These are phyloP conservation scores for Luffia ferchaultella DNA, from an alignment of 2,888 invertebrate species.

Conservation along the genomic window DNA sequence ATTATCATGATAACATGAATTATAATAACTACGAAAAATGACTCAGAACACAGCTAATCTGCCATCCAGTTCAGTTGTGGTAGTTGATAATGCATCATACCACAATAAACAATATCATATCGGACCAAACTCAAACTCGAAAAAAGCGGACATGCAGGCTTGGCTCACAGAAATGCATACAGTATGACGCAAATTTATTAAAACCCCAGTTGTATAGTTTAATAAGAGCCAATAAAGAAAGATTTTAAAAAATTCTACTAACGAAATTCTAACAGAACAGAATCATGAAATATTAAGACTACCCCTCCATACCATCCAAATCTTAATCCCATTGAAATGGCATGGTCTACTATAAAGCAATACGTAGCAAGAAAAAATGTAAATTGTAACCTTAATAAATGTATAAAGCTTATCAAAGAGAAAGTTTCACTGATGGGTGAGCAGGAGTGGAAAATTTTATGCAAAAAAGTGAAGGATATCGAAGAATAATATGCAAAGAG, in stretches of 20 bases:
- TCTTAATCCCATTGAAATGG: constrained; percentile 7
- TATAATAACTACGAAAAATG: constrained; percentile 20
- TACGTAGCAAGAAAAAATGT: constrained; percentile 6
- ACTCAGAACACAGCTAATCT: constrained; percentile 19
- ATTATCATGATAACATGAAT: constrained; percentile 24
- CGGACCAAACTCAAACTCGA: constrained; percentile 16
- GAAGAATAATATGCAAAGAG: constrained; percentile 12
- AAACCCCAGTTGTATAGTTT: constrained; percentile 18
- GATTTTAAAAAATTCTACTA: constrained; percentile 13
- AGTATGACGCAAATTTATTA: constrained; percentile 9
- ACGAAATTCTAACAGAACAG: constrained; percentile 14
- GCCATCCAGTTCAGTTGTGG: constrained; percentile 18
- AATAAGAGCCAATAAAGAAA: constrained; percentile 15
- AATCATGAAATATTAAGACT: constrained; percentile 13
- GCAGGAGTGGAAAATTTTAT: constrained; percentile 10
- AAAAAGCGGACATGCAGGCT: constrained; percentile 17
- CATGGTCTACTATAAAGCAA: constrained; percentile 4
- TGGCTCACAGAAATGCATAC: constrained; percentile 18
- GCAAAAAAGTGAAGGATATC: constrained; percentile 11
- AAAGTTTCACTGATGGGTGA: constrained; percentile 8
- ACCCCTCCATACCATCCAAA: constrained; percentile 20
- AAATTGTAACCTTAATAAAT: neutral
- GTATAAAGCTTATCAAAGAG: constrained; percentile 4
- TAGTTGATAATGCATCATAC: constrained; percentile 21
- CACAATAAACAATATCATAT: constrained; percentile 17